A percentile compares a stretch with the other conserved stretches of the same genome.
Conservation (phyloP, 1,140 invertebrate genomes). For the Drosophila rufa region DNA sequence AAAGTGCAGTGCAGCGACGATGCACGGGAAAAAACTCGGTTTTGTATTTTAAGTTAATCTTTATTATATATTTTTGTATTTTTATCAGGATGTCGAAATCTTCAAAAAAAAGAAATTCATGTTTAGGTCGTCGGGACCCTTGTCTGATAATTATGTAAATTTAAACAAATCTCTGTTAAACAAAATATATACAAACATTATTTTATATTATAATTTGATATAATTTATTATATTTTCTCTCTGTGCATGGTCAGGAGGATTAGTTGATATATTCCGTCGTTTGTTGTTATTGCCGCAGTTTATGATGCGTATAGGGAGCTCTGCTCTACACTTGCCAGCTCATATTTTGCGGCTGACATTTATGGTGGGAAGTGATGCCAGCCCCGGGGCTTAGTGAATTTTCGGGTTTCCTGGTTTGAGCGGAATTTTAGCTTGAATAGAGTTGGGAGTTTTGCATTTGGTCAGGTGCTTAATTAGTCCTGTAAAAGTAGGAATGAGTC, state of each 20-base stretch:
- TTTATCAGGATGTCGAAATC: too few species aligned
- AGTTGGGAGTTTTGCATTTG: conserved; percentile 8
- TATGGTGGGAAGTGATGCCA: conserved; percentile 76
- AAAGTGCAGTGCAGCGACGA: conserved; percentile 63
- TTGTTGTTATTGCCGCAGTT: conserved; percentile 75
- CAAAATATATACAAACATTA: too few species aligned
- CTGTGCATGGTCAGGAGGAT: conserved; percentile 52
- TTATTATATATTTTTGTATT: too few species aligned
- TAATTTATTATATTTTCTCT: too few species aligned
- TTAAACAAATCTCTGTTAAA: too few species aligned
- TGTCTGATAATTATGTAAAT: too few species aligned
- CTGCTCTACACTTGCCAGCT: conserved; percentile 66
- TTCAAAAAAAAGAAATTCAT: too few species aligned
- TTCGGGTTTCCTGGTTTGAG: conserved; percentile 3
- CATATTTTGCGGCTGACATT: conserved; percentile 76
- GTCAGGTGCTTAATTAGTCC: conserved; percentile 66
- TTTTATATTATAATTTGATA: neutral
- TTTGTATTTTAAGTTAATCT: too few species aligned
- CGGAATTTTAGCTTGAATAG: neutral
- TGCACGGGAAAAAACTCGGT: neutral
- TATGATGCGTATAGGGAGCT: conserved; percentile 72
- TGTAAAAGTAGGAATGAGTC: neutral
- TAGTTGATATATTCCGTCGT: conserved; percentile 67
- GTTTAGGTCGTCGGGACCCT: too few species aligned
- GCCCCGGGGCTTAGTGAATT: conserved; percentile 30